Evolutionary conservation across 2,113 vertebrate species (phyloP), one percentile per base, ranked within the genome.

Genomic region (Plecotus auritus): DNA sequence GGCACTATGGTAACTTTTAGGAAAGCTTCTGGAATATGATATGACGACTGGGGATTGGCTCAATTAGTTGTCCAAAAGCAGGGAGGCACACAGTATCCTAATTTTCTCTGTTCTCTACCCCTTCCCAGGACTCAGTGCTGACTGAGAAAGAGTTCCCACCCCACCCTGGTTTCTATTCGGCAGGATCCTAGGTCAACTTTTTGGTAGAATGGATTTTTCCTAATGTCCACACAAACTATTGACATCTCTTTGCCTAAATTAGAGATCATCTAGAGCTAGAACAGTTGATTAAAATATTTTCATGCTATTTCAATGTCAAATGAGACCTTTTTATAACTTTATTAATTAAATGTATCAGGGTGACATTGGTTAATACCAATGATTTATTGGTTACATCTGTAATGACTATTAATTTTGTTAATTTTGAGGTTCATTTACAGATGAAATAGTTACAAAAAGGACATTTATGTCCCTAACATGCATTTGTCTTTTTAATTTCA

Each of bases 401-500:
- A 64, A 67, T n/a, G 0, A 67, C 47, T 73, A 64, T 35, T 70
- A 83, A 7, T 85, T 88, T 74, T 70, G 42, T 23, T 91, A 88
- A 85, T 37, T 89, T 93, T 84, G n/a, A 88, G 30, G 37, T 74
- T 83, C 45, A 78, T 35, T 88, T 94, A 83, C 18, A 91, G 37
- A 77, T 54, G n/a, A 92, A 90, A 23, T 72, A 9, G 59, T 45
- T 81, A 66, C 4, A 72, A 91, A 89, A 88, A 64, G 56, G 35
- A 88, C 49, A 82, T 73, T 93, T 89, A 76, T 11, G 26, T 70
- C 12, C 26, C n/a, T 66, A 61, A 80, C 11, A 54, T 59, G 45
- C 32, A 78, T 30, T n/a, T 96, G 9, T 72, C 35, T 89, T 72
- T 91, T 74, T 37, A 56, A 90, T 96, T 89, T 87, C n/a, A 94